Evolutionary conservation across 2,113 vertebrate genomes (phyloP).

Genomic region (Haplotaxodon microlepis): DNA sequence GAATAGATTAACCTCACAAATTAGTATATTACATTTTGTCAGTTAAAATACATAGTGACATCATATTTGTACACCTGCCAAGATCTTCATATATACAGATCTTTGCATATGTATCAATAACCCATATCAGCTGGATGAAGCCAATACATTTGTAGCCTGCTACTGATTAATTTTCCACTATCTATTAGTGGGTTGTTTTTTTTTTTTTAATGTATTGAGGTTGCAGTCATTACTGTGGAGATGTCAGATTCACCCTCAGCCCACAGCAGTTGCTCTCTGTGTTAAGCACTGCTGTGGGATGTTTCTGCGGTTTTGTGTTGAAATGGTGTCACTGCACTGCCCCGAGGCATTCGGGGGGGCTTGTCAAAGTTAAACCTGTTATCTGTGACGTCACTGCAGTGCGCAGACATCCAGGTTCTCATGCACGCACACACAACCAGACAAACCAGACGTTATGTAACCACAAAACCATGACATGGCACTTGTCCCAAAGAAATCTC

Average conservation of each 20-base stretch:
- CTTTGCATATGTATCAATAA: neutral
- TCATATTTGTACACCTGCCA: neutral
- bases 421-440: neutral
- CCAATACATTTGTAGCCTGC: neutral
- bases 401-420: neutral
- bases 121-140: neutral
- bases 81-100: neutral
- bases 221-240: neutral
- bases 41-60: neutral
- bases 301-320: slow-evolving; percentile 28
- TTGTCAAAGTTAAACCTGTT: slow-evolving; percentile 46
- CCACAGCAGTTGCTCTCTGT: neutral
- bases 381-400: slow-evolving; percentile 26
- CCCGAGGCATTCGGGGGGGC: neutral
- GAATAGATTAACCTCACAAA: neutral
- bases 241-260: slow-evolving; percentile 6
- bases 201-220: neutral
- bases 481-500: slow-evolving; percentile 28
- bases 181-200: accelerated
- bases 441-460: slow-evolving; percentile 42
- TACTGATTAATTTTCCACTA: neutral
- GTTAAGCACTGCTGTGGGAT: slow-evolving; percentile 12
- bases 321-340: slow-evolving; percentile 38
- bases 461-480: slow-evolving; percentile 40
- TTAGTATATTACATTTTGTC: neutral